These are phyloP conservation scores for Drepana falcataria DNA, from an alignment of 2,888 invertebrate genomes.

Conservation along the genomic window DNA sequence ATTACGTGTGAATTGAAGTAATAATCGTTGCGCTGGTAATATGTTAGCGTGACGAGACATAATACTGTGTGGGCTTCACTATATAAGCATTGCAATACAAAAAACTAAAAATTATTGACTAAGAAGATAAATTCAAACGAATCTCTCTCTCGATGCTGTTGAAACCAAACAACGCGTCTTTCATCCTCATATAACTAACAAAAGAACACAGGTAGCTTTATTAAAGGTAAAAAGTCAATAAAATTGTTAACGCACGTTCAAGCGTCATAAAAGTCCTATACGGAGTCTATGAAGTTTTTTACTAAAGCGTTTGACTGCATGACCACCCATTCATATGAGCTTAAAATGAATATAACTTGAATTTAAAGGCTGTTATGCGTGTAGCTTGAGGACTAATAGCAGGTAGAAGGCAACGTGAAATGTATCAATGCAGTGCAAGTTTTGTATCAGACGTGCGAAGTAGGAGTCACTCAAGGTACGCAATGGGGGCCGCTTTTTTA, in stretches of 20 bases:
- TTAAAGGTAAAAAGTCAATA: constrained; percentile 7
- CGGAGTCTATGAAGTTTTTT: constrained; percentile 25
- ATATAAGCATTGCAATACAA: no score
- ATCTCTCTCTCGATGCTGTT: background rate
- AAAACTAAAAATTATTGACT: no score
- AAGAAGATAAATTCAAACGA: no score
- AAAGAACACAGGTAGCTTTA: constrained; percentile 1
- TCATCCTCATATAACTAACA: background rate
- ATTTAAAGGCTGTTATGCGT: constrained; percentile 43
- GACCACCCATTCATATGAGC: constrained; percentile 51
- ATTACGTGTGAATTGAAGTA: constrained; percentile 22
- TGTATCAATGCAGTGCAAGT: constrained; percentile 72
- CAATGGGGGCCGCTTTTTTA: constrained; percentile 46
- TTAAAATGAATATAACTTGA: constrained; percentile 37
- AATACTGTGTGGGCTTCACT: no score
- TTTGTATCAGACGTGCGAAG: constrained; percentile 73
- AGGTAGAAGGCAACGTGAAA: constrained; percentile 73
- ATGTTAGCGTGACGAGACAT: background rate
- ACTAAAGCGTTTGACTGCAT: constrained; percentile 40
- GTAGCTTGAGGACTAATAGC: constrained; percentile 48
- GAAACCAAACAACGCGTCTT: background rate
- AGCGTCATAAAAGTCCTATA: constrained; percentile 24
- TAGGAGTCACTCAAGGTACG: constrained; percentile 61
- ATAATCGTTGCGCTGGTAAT: constrained; percentile 7
- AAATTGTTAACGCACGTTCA: constrained; percentile 16